Base-by-base conservation (phyloP, 2,113 vertebrate species). In the Podiceps cristatus region DNA sequence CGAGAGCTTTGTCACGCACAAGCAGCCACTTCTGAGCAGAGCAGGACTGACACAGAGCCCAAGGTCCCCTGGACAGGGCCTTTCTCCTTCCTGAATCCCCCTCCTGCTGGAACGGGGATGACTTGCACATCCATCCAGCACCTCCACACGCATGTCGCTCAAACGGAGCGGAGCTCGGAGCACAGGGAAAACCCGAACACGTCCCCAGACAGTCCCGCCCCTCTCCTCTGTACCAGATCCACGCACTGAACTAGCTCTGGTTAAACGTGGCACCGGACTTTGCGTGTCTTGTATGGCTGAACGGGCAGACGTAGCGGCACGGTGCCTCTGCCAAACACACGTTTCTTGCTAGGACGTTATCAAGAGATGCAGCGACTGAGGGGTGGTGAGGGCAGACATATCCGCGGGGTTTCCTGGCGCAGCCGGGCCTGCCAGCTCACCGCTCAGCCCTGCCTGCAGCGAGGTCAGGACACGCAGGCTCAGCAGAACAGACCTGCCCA, bases 341-440 rank as follows among this genome's bases (percentile, higher is more conserved):
- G 1, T 15, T 35, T 58, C 35, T 74, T 6, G 31, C 35, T 25
- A 18, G 11, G 58, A 28, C 50, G 31, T 18, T 4, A 27, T 50
- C 31, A 52, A 66, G 67, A 17, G 35, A 44, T 2, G 37, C n/a
- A 28, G 27, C 0, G 11, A 18, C 17, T 1, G 88, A 44, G 56
- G 0, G 5, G 35, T 4, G 29, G 5, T n/a, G 71, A n/a, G 7
- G 11, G 33, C 18, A 25, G 79, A n/a, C 1, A 11, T 5, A 13
- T n/a, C 71, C 2, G 1, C 4, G 12, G 0, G 0, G 29, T 17
- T 11, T 28, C 18, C 37, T 33, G 62, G 15, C 35, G 5, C 60
- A 4, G 53, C 60, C 5, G 33, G 37, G 53, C 58, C 68, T 47
- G 86, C 27, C 52, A 52, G 6, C 52, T 17, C 20, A 1, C 58